These are phyloP conservation scores for Melanerpes formicivorus DNA, from an alignment of 2,113 vertebrate genomes.

Conservation along the genomic window DNA sequence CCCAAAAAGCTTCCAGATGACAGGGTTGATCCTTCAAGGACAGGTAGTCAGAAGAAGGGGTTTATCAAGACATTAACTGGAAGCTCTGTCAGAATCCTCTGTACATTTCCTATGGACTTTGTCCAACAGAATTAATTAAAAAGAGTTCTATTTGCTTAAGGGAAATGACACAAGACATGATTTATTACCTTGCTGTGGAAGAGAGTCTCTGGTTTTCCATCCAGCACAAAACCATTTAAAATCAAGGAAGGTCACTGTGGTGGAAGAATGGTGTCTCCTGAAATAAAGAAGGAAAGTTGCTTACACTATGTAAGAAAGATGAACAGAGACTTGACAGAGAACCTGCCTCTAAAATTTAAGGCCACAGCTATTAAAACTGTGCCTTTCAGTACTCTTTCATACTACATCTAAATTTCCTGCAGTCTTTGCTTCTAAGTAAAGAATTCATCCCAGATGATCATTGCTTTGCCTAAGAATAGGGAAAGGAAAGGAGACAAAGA, in stretches of 20 bases:
- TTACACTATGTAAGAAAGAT: neutral
- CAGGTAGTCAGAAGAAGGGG: neutral
- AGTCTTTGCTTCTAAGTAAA: neutral
- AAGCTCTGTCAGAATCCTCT: neutral
- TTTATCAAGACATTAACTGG: neutral
- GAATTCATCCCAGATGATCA: neutral
- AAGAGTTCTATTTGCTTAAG: slow-evolving; percentile 8
- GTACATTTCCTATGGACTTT: neutral
- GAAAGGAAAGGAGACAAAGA: neutral
- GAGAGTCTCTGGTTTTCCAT: neutral
- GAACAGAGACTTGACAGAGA: neutral
- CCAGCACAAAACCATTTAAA: neutral
- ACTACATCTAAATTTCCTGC: neutral
- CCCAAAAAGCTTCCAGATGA: neutral
- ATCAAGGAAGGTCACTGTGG: neutral
- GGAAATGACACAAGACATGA: neutral
- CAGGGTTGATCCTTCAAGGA: neutral
- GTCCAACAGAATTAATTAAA: slow-evolving; percentile 26
- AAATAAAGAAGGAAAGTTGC: neutral
- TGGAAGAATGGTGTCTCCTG: neutral
- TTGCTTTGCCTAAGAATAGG: neutral
- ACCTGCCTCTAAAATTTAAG: neutral
- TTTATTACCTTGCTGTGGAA: neutral
- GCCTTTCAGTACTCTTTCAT: neutral
- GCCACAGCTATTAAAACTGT: neutral